Conservation (phyloP, 2,888 invertebrate species). For the Nineta flava region DNA sequence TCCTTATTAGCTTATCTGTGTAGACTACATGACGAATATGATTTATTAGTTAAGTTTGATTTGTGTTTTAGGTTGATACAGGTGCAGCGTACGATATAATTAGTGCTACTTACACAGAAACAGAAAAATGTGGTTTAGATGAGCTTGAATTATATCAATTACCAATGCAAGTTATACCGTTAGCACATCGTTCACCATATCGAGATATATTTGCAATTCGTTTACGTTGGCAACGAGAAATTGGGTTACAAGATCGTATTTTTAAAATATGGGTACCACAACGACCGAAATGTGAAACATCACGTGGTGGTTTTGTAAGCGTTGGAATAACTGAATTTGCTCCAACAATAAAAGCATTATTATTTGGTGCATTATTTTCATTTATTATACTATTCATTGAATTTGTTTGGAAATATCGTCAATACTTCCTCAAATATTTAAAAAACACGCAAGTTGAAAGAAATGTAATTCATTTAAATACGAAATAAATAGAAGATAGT, state of each 20-base stretch:
- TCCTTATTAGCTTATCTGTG: too few species aligned
- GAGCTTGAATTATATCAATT: constrained; percentile 40
- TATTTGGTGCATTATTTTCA: neutral
- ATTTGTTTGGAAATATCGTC: too few species aligned
- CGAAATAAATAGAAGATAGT: too few species aligned
- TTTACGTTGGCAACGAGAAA: constrained; percentile 44
- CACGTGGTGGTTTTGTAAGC: constrained; percentile 29
- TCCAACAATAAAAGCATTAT: neutral
- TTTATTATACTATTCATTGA: too few species aligned
- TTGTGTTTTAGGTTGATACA: constrained; percentile 36
- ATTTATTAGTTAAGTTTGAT: too few species aligned
- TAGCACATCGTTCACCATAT: constrained; percentile 38
- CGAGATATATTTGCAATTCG: constrained; percentile 35
- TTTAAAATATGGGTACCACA: constrained; percentile 36
- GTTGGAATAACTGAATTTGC: neutral
- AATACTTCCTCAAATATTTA: too few species aligned
- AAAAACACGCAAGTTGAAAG: too few species aligned
- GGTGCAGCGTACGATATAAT: constrained; percentile 42
- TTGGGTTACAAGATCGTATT: constrained; percentile 34
- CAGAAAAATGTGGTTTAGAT: constrained; percentile 43
- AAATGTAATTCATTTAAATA: too few species aligned
- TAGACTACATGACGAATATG: too few species aligned
- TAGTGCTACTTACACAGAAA: constrained; percentile 40
- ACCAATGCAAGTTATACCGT: constrained; percentile 37
- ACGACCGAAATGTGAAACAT: constrained; percentile 34